Conservation (phyloP, 2,113 vertebrate genomes). For the Todiramphus chloris region DNA sequence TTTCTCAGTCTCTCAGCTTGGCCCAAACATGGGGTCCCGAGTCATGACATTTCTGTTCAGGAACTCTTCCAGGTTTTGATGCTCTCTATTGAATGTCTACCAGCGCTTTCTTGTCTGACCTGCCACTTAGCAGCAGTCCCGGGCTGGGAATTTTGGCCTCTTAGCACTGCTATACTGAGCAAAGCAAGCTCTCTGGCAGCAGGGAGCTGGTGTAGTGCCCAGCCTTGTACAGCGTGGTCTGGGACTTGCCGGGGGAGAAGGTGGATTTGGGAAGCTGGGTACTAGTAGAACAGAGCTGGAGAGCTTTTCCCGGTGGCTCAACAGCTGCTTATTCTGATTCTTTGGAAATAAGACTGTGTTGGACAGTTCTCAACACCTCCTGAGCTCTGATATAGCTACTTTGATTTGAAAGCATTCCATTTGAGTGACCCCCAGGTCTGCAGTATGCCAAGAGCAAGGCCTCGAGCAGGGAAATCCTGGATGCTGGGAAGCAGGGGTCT, state of each 20-base stretch:
- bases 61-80: not conserved
- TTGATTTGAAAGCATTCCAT: not conserved
- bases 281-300: not conserved
- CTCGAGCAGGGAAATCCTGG: not conserved
- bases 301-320: not conserved
- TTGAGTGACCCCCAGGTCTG: not conserved
- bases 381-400: not conserved
- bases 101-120: not conserved
- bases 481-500: not conserved
- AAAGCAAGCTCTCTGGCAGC: not conserved
- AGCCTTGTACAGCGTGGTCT: not conserved
- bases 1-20: not conserved
- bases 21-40: not conserved
- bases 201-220: not conserved
- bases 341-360: not conserved
- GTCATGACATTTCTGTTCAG: not conserved
- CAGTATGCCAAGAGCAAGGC: not conserved
- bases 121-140: not conserved
- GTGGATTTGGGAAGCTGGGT: not conserved
- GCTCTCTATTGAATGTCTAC: accelerated
- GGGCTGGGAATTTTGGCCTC: not conserved
- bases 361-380: not conserved
- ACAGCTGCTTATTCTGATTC: not conserved
- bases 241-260: not conserved
- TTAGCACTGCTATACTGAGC: not conserved